A percentile compares a stretch with the other conserved stretches of the same genome.
phyloP scores from a whole-genome alignment of 2,113 vertebrate genomes.

The Xiphophorus maculatus region DNA sequence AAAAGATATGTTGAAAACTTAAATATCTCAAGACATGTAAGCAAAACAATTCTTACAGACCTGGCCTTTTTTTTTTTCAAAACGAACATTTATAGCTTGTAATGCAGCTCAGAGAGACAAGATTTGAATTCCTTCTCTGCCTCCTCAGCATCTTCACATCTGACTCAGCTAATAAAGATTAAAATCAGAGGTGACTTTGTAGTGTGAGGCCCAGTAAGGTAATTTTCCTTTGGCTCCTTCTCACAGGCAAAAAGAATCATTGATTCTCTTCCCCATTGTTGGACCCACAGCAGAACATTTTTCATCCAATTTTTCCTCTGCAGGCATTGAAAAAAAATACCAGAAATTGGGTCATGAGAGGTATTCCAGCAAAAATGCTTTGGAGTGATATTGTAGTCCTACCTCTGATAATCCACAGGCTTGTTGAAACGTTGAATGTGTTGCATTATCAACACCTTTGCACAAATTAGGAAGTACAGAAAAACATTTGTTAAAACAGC shows the following conservation, averaged over 20 bases:
- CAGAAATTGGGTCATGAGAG: constrained; percentile 70
- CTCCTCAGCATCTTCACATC: constrained; percentile 73
- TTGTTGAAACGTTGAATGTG: constrained; percentile 12
- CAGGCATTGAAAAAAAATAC: constrained; percentile 58
- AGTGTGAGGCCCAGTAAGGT: constrained; percentile 46
- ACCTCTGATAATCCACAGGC: constrained; percentile 31
- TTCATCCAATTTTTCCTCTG: constrained; percentile 35
- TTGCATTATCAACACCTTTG: constrained; percentile 33
- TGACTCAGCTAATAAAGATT: constrained; percentile 74
- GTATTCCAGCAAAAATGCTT: constrained; percentile 59
- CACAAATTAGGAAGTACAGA: constrained; percentile 18
- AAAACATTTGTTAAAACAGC: not conserved
- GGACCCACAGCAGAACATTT: constrained; percentile 32
- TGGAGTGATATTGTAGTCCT: constrained; percentile 32
- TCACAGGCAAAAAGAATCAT: constrained; percentile 39
- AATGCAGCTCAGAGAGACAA: constrained; percentile 34
- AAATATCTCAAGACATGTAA: not conserved
- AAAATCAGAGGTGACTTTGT: constrained; percentile 72
- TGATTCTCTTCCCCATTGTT: constrained; percentile 48
- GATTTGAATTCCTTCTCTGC: constrained; percentile 61
- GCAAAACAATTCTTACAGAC: constrained; percentile 7
- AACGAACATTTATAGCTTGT: constrained; percentile 1
- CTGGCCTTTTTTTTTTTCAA: not conserved
- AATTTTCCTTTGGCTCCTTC: constrained; percentile 56
- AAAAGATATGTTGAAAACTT: not conserved